Conservation (phyloP, 2,888 invertebrate species). For the Cryptocephalus primarius region DNA sequence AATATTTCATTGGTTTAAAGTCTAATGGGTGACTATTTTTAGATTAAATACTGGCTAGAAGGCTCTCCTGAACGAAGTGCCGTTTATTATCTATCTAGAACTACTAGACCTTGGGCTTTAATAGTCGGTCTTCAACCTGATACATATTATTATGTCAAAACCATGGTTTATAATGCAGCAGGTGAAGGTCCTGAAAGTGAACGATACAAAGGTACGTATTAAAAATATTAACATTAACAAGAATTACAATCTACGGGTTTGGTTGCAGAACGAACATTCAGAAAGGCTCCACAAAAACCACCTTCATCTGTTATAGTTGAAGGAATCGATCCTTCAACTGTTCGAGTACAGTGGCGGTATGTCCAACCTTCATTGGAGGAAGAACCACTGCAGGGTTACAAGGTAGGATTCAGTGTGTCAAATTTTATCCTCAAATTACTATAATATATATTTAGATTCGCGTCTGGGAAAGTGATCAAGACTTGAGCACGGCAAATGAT, state of each 20-base stretch:
- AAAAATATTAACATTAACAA: not conserved
- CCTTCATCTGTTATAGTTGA: constrained; percentile 84
- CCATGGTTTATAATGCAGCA: constrained; percentile 92
- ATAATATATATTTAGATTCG: constrained; percentile 50
- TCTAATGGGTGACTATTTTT: constrained; percentile 8
- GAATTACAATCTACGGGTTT: not conserved
- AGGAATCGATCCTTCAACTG: constrained; percentile 75
- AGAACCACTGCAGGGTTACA: constrained; percentile 89
- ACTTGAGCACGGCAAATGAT: constrained; percentile 86
- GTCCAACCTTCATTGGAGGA: constrained; percentile 83
- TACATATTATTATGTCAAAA: constrained; percentile 84
- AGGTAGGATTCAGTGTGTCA: constrained; percentile 42
- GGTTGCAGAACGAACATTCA: constrained; percentile 66
- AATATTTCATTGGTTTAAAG: not conserved
- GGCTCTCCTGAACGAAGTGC: constrained; percentile 63
- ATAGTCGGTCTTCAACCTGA: constrained; percentile 90
- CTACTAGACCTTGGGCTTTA: constrained; percentile 73
- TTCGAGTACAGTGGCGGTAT: constrained; percentile 86
- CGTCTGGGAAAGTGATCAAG: constrained; percentile 91
- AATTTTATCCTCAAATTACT: constrained; percentile 1
- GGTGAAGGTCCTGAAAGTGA: constrained; percentile 96
- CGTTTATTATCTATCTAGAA: constrained; percentile 76
- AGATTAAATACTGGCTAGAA: constrained; percentile 86
- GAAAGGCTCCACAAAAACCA: constrained; percentile 88
- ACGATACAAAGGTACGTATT: constrained; percentile 54